Conservation (phyloP, 2,888 invertebrate species). For the Meganola albula region DNA sequence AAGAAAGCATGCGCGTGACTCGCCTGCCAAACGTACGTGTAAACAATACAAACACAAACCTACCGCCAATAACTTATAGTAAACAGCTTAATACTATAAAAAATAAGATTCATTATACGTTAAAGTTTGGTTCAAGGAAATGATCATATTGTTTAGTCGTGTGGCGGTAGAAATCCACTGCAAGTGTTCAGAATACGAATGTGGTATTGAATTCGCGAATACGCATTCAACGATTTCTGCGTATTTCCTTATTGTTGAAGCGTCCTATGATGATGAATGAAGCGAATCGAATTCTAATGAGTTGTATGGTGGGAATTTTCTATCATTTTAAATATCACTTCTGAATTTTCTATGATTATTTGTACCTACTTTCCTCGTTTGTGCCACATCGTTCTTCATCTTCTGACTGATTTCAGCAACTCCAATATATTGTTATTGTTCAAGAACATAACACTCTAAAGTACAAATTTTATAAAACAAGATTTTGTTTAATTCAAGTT, state of each 20-base stretch:
- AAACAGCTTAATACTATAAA: constrained; percentile 26
- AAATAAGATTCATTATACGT: constrained; percentile 44
- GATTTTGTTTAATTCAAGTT: too few species aligned
- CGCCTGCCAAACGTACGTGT: constrained; percentile 53
- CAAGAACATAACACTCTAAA: too few species aligned
- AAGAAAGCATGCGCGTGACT: constrained; percentile 74
- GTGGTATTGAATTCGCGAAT: constrained; percentile 65
- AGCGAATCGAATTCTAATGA: constrained; percentile 60
- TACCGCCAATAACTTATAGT: constrained; percentile 12
- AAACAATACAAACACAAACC: constrained; percentile 23
- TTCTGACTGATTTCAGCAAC: too few species aligned
- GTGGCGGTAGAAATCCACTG: constrained; percentile 57
- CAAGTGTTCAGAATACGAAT: constrained; percentile 56
- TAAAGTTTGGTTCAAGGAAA: constrained; percentile 34
- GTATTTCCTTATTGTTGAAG: constrained; percentile 71
- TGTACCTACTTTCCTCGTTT: too few species aligned
- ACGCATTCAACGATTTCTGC: constrained; percentile 62
- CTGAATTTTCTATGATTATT: too few species aligned
- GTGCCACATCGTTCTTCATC: too few species aligned
- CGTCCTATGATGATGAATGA: constrained; percentile 60
- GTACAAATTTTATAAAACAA: too few species aligned
- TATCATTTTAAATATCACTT: too few species aligned
- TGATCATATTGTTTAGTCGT: constrained; percentile 26
- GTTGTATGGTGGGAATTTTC: constrained; percentile 8
- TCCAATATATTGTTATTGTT: too few species aligned